Percentiles rank a stretch among this genome's conserved stretches.
Evolutionary conservation across 2,113 vertebrate genomes (phyloP).

Genomic region (Orientallactaga bullata): DNA sequence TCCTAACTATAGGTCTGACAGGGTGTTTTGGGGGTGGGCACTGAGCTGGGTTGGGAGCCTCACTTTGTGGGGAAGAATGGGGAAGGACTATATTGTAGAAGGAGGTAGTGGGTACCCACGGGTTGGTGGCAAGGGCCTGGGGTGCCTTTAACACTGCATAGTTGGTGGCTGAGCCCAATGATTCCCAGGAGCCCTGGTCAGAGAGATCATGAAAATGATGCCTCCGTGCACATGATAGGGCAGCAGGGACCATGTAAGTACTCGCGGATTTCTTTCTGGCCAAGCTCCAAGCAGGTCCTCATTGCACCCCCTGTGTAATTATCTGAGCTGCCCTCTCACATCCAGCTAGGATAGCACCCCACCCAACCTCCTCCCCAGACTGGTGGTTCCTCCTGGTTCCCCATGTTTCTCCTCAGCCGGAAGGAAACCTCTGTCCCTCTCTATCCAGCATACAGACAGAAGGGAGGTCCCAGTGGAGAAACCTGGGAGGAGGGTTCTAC

Average conservation of each 20-base stretch:
- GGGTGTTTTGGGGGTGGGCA: rapidly evolving
- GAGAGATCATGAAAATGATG: neutral
- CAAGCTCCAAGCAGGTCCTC: neutral
- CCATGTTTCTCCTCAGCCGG: neutral
- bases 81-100: neutral
- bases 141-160: neutral
- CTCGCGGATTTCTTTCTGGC: neutral
- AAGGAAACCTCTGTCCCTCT: neutral
- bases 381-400: neutral
- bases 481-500: neutral
- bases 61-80: neutral
- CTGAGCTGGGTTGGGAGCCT: neutral
- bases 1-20: neutral
- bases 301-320: neutral
- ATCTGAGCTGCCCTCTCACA: neutral
- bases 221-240: neutral
- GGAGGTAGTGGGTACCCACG: neutral
- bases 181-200: neutral
- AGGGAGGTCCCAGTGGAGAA: neutral
- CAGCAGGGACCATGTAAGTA: rapidly evolving
- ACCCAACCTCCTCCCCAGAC: neutral
- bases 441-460: neutral
- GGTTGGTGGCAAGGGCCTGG: neutral
- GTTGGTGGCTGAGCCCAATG: neutral
- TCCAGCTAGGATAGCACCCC: neutral